Conservation (phyloP, 2,888 invertebrate genomes). For the Podabrus alpinus region DNA sequence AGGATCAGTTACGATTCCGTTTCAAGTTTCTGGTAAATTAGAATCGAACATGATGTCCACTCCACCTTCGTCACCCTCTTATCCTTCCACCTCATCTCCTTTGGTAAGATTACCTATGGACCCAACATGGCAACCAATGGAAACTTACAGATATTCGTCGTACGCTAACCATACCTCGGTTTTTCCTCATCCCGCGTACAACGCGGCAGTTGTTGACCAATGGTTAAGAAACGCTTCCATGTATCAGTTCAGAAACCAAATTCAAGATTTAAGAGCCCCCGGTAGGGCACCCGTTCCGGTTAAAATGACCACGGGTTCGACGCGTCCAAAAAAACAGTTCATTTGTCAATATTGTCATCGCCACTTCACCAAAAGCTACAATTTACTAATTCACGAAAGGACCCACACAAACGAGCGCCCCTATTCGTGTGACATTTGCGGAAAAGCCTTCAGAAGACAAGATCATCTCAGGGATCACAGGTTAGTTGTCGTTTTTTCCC, state of each 20-base stretch:
- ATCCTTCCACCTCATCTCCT: slow-evolving; percentile 48
- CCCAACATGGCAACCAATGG: slow-evolving; percentile 38
- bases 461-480: slow-evolving; percentile 92
- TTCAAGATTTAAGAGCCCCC: slow-evolving; percentile 40
- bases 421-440: slow-evolving; percentile 94
- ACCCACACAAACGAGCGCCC: slow-evolving; percentile 97
- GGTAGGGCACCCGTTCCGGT: slow-evolving; percentile 58
- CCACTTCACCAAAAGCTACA: slow-evolving; percentile 98
- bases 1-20: slow-evolving; percentile 25
- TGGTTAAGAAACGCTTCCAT: slow-evolving; percentile 75
- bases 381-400: slow-evolving; percentile 94
- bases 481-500: slow-evolving; percentile 55
- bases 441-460: slow-evolving; percentile 93
- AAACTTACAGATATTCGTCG: slow-evolving; percentile 54
- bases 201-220: slow-evolving; percentile 70
- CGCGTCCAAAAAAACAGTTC: slow-evolving; percentile 81
- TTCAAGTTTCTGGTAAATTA: slow-evolving; percentile 38
- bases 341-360: slow-evolving; percentile 97
- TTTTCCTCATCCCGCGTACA: slow-evolving; percentile 46
- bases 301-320: slow-evolving; percentile 58
- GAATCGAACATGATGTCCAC: slow-evolving; percentile 60
- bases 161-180: slow-evolving; percentile 56
- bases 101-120: slow-evolving; percentile 37
- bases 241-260: slow-evolving; percentile 59
- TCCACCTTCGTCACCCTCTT: slow-evolving; percentile 76